Evolutionary conservation across 1,140 invertebrate genomes (phyloP), one percentile per base, ranked within the genome.

Genomic region (Aphaenogaster floridana): DNA sequence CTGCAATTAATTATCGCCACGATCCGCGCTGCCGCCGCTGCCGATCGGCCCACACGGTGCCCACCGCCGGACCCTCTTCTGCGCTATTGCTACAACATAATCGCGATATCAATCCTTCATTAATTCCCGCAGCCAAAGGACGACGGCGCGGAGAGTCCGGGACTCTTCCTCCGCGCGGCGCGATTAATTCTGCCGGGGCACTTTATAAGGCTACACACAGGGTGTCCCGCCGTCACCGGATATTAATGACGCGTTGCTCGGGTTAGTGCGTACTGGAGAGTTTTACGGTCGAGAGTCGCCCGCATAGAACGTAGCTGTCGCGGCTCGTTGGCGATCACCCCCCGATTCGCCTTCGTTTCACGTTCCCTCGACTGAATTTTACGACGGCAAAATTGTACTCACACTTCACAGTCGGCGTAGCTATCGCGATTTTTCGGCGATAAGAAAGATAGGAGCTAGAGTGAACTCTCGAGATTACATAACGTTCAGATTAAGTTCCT

Each of bases 1-100:
- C 80, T 78, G 84, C 89, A 91, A 91, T 91, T 91, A 91, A 91
- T 91, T 91, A 91, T 89, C 88, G 52, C 52, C 48, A 64, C 52
- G 71, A 72, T 78, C 88, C 88, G 77, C 76, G 59, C 78, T 69
- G 69, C 69, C 69, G 78, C 71, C 66, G 64, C 81, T 87, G 81
- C 80, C 89, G 86, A 88, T 83, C 89, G 86, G 57, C 34, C 72
- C 74, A 52, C 42, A 39, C 72, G 88, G 28, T 59, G 39, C 39
- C n/a, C 88, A 17, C n/a, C 84, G 66, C 28, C 71, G 72, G 61
- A 57, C 57, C 66, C 79, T 85, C 89, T 71, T 59, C 71, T 13
- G 11, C 21, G 17, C 68, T 72, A 66, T 54, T 71, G 84, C 68
- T 50, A 71, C 83, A 86, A 57, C 85, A 90, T 90, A 90, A 90